Base-by-base conservation (phyloP, 1,140 invertebrate genomes). In the Papilio helenus region DNA sequence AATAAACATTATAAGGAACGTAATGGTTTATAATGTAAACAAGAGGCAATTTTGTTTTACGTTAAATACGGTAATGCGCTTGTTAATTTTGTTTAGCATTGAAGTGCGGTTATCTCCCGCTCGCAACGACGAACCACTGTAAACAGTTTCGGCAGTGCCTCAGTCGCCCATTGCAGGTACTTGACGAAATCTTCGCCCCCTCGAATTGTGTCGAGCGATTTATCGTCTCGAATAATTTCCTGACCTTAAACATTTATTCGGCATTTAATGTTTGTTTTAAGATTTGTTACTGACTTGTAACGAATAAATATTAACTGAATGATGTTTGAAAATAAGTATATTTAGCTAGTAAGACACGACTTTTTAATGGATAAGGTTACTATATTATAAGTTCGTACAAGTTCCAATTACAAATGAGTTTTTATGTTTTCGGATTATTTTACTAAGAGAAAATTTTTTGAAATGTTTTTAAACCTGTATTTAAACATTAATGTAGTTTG, bases 11-110 rank as follows among this genome's bases (percentile, higher is more conserved):
- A 49, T 16, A 49, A 49, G 16, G 9, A 49, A 49, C 2, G 46
- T 5, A 4, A 55, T 55, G 51, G 14, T 55, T 4, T 55, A 55
- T 9, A 55, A n/a, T 61, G 9, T 34, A 72, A 72, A 72, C 68
- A 42, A 29, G 9, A 72, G 2, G 42, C 18, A 34, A 44, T 73
- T 73, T 73, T 73, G 44, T 20, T 44, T 46, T 16, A 4, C 23
- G 26, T 65, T 65, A 65, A 79, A 55, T 58, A 76, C 81, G 55
- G 80, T 80, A 87, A 85, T 85, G 84, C 86, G 74, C 84, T 83
- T 86, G 84, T 85, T 87, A 87, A 87, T 85, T 85, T 68, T 79
- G 82, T 84, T 83, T 81, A 79, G 82, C 82, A 86, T 85, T 81
- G 83, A 83, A 85, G 82, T 82, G 80, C 72, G 82, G 83, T 89